Percentiles rank a stretch among this genome's conserved stretches.
Conservation (phyloP, 1,140 invertebrate genomes). For the Matsumurasca onukii region DNA sequence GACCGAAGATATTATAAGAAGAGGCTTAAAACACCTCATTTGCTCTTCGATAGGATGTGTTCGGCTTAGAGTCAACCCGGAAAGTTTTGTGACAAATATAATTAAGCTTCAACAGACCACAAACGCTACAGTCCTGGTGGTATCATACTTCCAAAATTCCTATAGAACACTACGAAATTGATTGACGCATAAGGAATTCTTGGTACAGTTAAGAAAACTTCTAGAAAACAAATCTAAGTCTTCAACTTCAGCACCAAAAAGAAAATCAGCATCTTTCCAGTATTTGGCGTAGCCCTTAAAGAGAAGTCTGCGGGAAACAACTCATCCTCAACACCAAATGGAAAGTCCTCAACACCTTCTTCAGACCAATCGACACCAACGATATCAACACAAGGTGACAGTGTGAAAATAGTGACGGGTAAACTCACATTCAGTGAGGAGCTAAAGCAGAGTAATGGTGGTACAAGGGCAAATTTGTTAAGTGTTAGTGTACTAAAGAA, state of each 20-base stretch:
- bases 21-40: neutral
- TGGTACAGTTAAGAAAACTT: neutral
- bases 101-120: neutral
- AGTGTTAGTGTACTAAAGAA: too few relatives aligned
- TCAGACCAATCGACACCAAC: neutral
- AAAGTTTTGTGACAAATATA: neutral
- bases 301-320: neutral
- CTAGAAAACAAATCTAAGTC: neutral
- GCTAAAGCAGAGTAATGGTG: too few relatives aligned
- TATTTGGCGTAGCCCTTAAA: too few relatives aligned
- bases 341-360: neutral
- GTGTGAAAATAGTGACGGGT: neutral
- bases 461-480: too few relatives aligned
- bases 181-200: neutral
- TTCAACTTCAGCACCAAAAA: too few relatives aligned
- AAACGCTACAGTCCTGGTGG: neutral
- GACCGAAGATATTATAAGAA: neutral
- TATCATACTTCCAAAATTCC: neutral
- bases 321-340: too few relatives aligned
- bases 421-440: neutral
- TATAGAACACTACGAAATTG: neutral
- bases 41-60: neutral
- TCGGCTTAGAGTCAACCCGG: neutral
- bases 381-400: neutral
- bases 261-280: too few relatives aligned